Evolutionary conservation across 2,888 invertebrate genomes (phyloP).

Genomic region (Drosophila nr. perissopoda): DNA sequence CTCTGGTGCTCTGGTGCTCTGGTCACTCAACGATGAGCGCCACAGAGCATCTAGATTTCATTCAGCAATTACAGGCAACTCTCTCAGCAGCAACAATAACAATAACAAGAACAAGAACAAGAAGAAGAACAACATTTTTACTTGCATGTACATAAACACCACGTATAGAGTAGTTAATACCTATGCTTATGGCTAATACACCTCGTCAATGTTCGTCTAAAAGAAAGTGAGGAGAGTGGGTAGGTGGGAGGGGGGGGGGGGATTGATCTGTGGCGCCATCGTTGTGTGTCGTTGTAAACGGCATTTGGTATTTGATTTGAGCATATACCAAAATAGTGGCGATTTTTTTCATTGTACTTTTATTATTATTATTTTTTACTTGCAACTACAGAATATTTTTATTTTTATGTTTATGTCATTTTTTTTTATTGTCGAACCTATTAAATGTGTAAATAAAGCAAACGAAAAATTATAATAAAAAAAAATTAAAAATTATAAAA

Average conservation of each 20-base stretch:
- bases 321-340: constrained; percentile 47
- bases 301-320: constrained; percentile 39
- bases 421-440: constrained; percentile 40
- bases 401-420: constrained; percentile 29
- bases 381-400: constrained; percentile 30
- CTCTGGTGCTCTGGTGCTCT: too few relatives aligned
- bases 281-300: constrained; percentile 47
- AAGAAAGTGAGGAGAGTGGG: not conserved
- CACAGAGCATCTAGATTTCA: not conserved
- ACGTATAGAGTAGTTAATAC: constrained; percentile 7
- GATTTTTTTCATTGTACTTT: constrained; percentile 48
- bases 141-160: constrained; percentile 20
- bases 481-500: constrained; percentile 44
- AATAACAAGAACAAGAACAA: not conserved
- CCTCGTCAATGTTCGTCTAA: constrained; percentile 21
- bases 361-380: constrained; percentile 33
- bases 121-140: constrained; percentile 4
- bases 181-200: not conserved
- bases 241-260: accelerated
- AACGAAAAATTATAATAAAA: constrained; percentile 50
- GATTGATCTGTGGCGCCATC: constrained; percentile 21
- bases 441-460: constrained; percentile 59
- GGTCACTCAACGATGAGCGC: too few relatives aligned
- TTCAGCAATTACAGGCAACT: constrained; percentile 17
- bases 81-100: constrained; percentile 11